A percentile compares a stretch with the other conserved stretches of the same genome.
phyloP scores from a whole-genome alignment of 2,113 vertebrate species.

The Centropus unirufus region DNA sequence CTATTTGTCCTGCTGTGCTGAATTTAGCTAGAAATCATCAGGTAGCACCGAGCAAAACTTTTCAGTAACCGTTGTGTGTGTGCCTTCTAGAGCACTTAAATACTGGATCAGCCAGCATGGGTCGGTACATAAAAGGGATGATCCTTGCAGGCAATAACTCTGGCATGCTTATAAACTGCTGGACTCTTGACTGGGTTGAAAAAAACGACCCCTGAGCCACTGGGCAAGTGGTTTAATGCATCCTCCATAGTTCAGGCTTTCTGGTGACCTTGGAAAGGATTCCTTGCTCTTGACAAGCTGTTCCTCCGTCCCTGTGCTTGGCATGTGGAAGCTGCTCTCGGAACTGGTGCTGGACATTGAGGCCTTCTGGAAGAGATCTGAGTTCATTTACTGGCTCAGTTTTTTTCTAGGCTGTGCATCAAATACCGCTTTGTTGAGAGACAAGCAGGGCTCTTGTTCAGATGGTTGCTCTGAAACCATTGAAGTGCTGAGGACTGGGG shows the following conservation, averaged over 20 bases:
- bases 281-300: background rate
- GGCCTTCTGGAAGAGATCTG: background rate
- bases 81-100: background rate
- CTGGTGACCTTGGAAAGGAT: background rate
- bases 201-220: background rate
- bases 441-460: background rate
- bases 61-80: too few species aligned
- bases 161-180: background rate
- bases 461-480: background rate
- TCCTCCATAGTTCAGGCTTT: background rate
- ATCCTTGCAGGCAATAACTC: background rate
- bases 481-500: background rate
- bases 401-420: background rate
- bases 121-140: fast-evolving
- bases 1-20: background rate
- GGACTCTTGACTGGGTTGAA: background rate
- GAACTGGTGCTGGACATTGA: background rate
- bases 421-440: background rate
- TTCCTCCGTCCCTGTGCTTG: background rate
- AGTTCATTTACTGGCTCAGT: background rate
- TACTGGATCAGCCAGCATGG: fast-evolving
- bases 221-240: background rate
- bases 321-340: background rate
- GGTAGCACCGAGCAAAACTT: too few species aligned
- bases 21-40: background rate